Conservation (phyloP, 2,113 vertebrate genomes). For the Tinamus guttatus region DNA sequence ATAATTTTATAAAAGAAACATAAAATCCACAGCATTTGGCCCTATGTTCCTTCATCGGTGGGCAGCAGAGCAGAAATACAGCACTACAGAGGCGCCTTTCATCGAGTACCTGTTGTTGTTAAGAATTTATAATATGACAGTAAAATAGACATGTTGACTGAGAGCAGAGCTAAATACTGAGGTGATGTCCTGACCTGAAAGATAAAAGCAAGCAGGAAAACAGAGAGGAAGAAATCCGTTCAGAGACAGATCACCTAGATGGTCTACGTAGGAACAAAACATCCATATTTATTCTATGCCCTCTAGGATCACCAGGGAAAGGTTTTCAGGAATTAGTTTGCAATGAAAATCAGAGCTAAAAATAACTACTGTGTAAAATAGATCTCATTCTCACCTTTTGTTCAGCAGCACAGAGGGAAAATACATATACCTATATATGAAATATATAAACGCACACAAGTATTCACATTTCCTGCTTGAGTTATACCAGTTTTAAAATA, state of each 20-base stretch:
- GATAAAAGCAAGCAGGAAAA: neutral
- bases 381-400: conserved; percentile 10
- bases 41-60: neutral
- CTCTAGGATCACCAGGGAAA: neutral
- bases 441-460: neutral
- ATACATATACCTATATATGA: neutral
- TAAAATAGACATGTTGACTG: neutral
- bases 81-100: neutral
- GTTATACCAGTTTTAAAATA: conserved; percentile 18
- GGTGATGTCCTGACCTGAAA: neutral
- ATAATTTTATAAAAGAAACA: neutral
- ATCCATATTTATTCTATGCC: neutral
- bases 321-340: neutral
- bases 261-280: neutral
- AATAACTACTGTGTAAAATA: neutral
- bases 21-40: neutral
- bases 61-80: neutral
- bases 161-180: neutral
- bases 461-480: conserved; percentile 1
- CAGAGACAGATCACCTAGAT: neutral
- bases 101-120: neutral
- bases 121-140: neutral
- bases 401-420: neutral
- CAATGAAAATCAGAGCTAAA: neutral
- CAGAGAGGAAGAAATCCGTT: neutral